phyloP scores from a whole-genome alignment of 2,797 vertebrate species.

The Cynodonichthys magdalenae region DNA sequence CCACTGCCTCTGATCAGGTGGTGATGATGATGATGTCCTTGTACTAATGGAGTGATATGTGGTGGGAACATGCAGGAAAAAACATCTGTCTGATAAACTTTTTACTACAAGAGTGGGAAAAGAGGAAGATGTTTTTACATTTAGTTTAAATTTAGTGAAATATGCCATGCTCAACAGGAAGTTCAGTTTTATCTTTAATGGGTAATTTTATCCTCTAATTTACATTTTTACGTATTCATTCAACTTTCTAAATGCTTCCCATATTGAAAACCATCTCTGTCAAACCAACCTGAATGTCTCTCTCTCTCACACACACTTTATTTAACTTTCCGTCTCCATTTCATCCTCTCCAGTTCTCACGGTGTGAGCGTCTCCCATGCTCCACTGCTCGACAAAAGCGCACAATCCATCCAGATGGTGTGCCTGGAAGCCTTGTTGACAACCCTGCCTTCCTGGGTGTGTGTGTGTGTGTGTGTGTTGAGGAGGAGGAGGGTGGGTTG shows the following conservation, averaged over 20 bases:
- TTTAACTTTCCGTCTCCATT: constrained; percentile 68
- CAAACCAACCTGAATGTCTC: constrained; percentile 19
- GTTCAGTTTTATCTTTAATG: neutral
- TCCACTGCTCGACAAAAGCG: constrained; percentile 68
- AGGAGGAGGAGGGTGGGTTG: constrained; percentile 23
- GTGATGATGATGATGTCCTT: constrained; percentile 38
- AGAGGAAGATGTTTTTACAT: neutral
- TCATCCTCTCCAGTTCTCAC: constrained; percentile 72
- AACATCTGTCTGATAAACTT: constrained; percentile 55
- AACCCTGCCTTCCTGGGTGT: constrained; percentile 52
- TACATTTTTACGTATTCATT: neutral
- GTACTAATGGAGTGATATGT: constrained; percentile 56
- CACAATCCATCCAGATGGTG: constrained; percentile 79
- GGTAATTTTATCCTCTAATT: neutral
- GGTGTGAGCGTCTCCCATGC: constrained; percentile 67
- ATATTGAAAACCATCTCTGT: constrained; percentile 3
- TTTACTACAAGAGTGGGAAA: neutral
- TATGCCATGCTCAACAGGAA: no score
- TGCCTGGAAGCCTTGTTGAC: constrained; percentile 71
- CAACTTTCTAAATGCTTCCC: neutral
- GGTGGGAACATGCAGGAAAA: constrained; percentile 66
- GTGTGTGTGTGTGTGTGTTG: constrained; percentile 51
- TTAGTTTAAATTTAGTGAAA: neutral
- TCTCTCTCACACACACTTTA: constrained; percentile 22
- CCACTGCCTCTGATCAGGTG: constrained; percentile 41